A percentile compares a stretch with the other conserved stretches of the same genome.
Conservation (phyloP, 1,140 invertebrate genomes). For the Diabrotica undecimpunctata region DNA sequence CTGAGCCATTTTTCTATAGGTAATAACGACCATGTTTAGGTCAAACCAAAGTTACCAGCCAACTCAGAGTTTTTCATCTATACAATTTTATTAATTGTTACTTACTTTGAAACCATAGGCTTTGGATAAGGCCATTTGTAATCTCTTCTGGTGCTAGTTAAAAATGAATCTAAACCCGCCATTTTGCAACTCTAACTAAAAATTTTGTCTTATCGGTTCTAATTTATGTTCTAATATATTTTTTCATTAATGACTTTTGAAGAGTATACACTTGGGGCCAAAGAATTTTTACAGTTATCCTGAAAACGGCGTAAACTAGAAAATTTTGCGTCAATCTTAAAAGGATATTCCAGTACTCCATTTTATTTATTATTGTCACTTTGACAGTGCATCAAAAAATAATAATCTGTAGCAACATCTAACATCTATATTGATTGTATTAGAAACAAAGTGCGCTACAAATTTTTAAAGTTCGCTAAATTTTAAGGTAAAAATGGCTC, state of each 20-base stretch:
- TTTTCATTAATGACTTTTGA: conserved; percentile 18
- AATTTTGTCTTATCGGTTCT: conserved; percentile 8
- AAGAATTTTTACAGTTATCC: conserved; percentile 24
- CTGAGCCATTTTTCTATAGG: too few relatives aligned
- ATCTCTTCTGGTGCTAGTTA: conserved; percentile 49
- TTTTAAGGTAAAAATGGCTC: too few relatives aligned
- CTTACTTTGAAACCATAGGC: conserved; percentile 50
- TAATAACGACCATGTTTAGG: too few relatives aligned
- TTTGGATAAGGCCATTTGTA: conserved; percentile 57
- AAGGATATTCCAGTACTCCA: conserved; percentile 34
- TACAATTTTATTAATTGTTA: too few relatives aligned
- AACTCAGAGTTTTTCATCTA: too few relatives aligned
- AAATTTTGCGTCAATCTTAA: conserved; percentile 38
- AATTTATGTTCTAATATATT: conserved; percentile 6
- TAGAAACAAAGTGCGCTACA: too few relatives aligned
- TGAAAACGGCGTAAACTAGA: conserved; percentile 28
- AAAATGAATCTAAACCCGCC: conserved; percentile 45
- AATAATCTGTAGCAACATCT: too few relatives aligned
- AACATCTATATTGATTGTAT: too few relatives aligned
- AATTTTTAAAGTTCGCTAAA: too few relatives aligned
- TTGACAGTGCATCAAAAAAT: not conserved
- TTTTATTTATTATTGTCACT: conserved; percentile 14
- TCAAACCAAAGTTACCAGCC: too few relatives aligned
- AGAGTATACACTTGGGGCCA: conserved; percentile 21
- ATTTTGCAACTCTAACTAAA: conserved; percentile 14